Evolutionary conservation across 2,113 vertebrate genomes (phyloP).

Genomic region (Toxotes jaculatrix): DNA sequence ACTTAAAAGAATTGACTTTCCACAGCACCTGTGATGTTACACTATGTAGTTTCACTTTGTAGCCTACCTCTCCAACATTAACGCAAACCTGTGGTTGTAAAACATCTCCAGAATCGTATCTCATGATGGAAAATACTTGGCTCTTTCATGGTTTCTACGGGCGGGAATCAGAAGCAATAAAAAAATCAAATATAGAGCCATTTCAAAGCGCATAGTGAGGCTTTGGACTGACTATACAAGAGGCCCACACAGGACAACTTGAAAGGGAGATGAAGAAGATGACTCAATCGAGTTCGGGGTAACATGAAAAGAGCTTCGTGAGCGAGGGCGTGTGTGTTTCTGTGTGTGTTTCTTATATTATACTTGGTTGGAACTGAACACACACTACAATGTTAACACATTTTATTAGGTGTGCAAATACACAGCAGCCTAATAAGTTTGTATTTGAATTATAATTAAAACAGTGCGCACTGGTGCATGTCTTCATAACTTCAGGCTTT

Average conservation of each 20-base stretch:
- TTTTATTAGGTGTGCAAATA: slow-evolving; percentile 59
- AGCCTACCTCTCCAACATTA: slow-evolving; percentile 19
- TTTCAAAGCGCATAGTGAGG: slow-evolving; percentile 62
- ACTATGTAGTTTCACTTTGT: slow-evolving; percentile 46
- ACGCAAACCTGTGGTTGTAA: slow-evolving; percentile 36
- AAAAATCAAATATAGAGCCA: slow-evolving; percentile 61
- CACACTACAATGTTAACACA: slow-evolving; percentile 50
- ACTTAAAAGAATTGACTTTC: slow-evolving; percentile 51
- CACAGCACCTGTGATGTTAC: slow-evolving; percentile 49
- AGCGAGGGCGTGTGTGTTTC: slow-evolving; percentile 12
- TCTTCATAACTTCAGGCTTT: slow-evolving; percentile 70
- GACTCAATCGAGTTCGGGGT: slow-evolving; percentile 66
- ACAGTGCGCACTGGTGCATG: slow-evolving; percentile 52
- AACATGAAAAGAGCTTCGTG: slow-evolving; percentile 59
- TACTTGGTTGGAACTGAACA: slow-evolving; percentile 51
- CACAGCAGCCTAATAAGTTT: slow-evolving; percentile 64
- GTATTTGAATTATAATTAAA: slow-evolving; percentile 72
- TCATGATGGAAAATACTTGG: slow-evolving; percentile 45
- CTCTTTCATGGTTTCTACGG: slow-evolving; percentile 46
- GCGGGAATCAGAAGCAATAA: slow-evolving; percentile 51
- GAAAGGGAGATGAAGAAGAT: slow-evolving; percentile 74
- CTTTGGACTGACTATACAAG: slow-evolving; percentile 59
- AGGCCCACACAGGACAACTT: slow-evolving; percentile 69
- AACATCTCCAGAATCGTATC: slow-evolving; percentile 58
- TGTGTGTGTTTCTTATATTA: slow-evolving; percentile 19